A percentile compares a stretch with the other conserved stretches of the same genome.
phyloP scores from a whole-genome alignment of 1,140 invertebrate species.

The Watersipora subatra region DNA sequence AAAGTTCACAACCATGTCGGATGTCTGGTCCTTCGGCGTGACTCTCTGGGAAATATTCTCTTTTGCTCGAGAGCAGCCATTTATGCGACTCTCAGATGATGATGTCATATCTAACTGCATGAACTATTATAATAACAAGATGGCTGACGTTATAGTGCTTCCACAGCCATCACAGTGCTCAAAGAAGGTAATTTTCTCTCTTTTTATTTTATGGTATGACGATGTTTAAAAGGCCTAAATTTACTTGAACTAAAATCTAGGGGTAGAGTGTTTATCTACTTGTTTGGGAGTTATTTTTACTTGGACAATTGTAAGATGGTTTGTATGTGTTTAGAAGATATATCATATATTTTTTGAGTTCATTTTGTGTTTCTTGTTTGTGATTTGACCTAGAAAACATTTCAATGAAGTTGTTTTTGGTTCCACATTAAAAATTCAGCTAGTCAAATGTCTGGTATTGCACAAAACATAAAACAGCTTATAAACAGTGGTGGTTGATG shows the following conservation, averaged over 20 bases:
- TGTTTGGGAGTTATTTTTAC: not conserved
- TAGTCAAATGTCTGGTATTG: too few relatives aligned
- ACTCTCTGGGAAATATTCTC: conserved; percentile 78
- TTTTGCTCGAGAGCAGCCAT: conserved; percentile 68
- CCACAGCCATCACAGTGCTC: conserved; percentile 31
- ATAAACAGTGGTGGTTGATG: too few relatives aligned
- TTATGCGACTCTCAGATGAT: conserved; percentile 59
- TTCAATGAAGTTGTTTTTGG: too few relatives aligned
- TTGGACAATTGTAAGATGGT: too few relatives aligned
- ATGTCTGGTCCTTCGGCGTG: conserved; percentile 79
- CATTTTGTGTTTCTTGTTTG: too few relatives aligned
- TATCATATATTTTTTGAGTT: too few relatives aligned
- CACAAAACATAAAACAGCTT: too few relatives aligned
- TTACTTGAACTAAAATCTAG: not conserved
- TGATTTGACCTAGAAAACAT: too few relatives aligned
- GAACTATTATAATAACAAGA: conserved; percentile 27
- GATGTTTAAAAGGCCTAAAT: not conserved
- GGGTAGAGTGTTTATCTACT: not conserved
- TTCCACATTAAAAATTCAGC: too few relatives aligned
- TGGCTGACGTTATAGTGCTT: conserved; percentile 22
- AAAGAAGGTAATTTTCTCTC: conserved; percentile 23
- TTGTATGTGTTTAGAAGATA: too few relatives aligned
- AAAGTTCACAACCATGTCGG: conserved; percentile 65
- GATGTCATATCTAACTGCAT: conserved; percentile 56
- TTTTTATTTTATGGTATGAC: not conserved